Evolutionary conservation across 92 coral and sea anemone species (phyloP).

Genomic region (Isaurus tuberculatus): DNA sequence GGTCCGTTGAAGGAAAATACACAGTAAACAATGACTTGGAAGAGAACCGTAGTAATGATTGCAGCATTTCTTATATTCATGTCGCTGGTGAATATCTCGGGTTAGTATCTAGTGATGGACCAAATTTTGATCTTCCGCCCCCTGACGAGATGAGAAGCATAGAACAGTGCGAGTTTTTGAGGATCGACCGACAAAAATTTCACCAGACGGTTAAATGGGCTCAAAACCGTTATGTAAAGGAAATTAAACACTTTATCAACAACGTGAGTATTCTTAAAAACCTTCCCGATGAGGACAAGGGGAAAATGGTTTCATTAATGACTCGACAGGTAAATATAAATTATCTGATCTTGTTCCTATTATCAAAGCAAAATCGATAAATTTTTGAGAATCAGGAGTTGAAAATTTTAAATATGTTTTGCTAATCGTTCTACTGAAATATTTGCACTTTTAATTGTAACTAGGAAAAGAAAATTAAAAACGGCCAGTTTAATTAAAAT

Average conservation of each 20-base stretch:
- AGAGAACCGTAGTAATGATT: conserved; percentile 37
- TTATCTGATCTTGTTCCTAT: too few relatives aligned
- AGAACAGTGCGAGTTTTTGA: conserved; percentile 83
- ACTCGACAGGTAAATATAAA: conserved; percentile 79
- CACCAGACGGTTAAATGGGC: conserved; percentile 78
- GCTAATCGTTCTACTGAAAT: too few relatives aligned
- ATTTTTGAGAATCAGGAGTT: too few relatives aligned
- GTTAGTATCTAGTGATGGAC: conserved; percentile 88
- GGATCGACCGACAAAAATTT: conserved; percentile 83
- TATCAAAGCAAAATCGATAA: too few relatives aligned
- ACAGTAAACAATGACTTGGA: conserved; percentile 63
- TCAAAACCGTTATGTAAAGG: conserved; percentile 83
- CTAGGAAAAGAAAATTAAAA: too few relatives aligned
- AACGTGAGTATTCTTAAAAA: conserved; percentile 56
- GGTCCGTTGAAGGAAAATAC: conserved; percentile 90
- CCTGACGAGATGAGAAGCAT: conserved; percentile 83
- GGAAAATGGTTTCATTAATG: conserved; percentile 75
- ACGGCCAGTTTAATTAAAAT: too few relatives aligned
- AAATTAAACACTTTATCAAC: conserved; percentile 78
- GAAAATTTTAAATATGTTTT: too few relatives aligned
- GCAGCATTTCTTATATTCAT: conserved; percentile 85
- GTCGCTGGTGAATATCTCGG: conserved; percentile 96
- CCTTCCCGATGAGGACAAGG: conserved; percentile 76
- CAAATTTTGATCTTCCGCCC: conserved; percentile 85
- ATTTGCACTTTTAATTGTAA: too few relatives aligned